phyloP scores from a whole-genome alignment of 2,888 invertebrate genomes.

The Plagiodera versicolora region DNA sequence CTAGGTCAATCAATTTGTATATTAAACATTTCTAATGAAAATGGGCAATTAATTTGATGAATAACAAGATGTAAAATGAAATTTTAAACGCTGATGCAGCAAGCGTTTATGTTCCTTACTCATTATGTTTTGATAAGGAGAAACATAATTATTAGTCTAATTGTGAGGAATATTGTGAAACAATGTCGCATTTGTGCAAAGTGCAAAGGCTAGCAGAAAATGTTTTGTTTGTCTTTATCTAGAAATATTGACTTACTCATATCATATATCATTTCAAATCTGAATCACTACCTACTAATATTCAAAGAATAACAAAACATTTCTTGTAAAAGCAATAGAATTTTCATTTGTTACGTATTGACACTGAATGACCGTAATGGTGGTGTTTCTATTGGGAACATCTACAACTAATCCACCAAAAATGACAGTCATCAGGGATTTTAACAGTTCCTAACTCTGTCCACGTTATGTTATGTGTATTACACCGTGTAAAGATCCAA shows the following conservation, averaged over 20 bases:
- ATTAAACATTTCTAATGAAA: conserved; percentile 8
- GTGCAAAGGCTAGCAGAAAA: conserved; percentile 17
- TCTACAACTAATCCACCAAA: too few species aligned
- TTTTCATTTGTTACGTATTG: too few species aligned
- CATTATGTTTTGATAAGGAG: conserved; percentile 24
- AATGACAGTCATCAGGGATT: too few species aligned
- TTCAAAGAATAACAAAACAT: too few species aligned
- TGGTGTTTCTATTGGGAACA: too few species aligned
- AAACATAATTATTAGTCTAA: conserved; percentile 23
- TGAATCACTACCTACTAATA: too few species aligned
- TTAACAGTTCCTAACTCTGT: too few species aligned
- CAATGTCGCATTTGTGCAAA: conserved; percentile 6
- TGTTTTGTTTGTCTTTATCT: conserved; percentile 3
- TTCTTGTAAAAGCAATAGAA: too few species aligned
- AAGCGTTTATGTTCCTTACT: conserved; percentile 25
- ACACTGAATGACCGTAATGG: too few species aligned
- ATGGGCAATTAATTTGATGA: background rate
- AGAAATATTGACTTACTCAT: background rate
- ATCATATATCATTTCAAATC: background rate
- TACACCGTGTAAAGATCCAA: too few species aligned
- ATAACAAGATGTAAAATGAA: conserved; percentile 27
- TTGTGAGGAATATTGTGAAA: conserved; percentile 26
- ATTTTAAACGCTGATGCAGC: conserved; percentile 27
- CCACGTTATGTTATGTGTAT: too few species aligned
- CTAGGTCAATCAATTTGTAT: too few species aligned